A percentile compares a stretch with the other conserved stretches of the same genome.
Conservation (phyloP, 2,888 invertebrate genomes). For the Rhagium mordax region DNA sequence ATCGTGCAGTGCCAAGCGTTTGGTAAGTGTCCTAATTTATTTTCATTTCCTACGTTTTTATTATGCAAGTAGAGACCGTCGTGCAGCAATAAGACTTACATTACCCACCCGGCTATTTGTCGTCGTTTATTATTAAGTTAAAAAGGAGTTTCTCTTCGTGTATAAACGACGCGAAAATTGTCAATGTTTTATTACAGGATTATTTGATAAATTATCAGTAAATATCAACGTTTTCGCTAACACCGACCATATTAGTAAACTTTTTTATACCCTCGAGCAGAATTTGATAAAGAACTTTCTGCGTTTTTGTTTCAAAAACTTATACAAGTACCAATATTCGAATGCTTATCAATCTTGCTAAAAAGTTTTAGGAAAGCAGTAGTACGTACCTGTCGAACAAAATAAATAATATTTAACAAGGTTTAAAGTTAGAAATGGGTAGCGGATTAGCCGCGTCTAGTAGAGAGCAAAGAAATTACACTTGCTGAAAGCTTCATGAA, state of each 20-base stretch:
- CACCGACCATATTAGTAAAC: not conserved
- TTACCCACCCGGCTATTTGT: not conserved
- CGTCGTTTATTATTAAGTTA: no score
- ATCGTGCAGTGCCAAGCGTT: slow-evolving; percentile 93
- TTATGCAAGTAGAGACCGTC: not conserved
- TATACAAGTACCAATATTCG: not conserved
- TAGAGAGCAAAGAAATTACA: not conserved
- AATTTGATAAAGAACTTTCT: not conserved
- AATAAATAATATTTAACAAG: slow-evolving; percentile 25
- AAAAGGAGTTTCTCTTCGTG: no score
- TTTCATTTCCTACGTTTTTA: not conserved
- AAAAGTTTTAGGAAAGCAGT: slow-evolving; percentile 1
- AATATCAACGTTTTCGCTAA: no score
- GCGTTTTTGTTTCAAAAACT: not conserved
- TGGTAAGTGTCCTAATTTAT: slow-evolving; percentile 75
- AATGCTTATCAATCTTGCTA: slow-evolving; percentile 17
- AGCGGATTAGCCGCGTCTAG: not conserved
- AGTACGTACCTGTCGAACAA: slow-evolving; percentile 5
- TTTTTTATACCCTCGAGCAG: not conserved
- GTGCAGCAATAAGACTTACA: not conserved
- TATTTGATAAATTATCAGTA: no score
- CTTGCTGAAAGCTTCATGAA: no score
- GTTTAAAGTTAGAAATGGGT: slow-evolving; percentile 3
- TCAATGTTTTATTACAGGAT: no score
- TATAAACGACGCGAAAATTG: no score